Evolutionary conservation across 2,888 invertebrate genomes (phyloP).

Genomic region (Leucoma salicis): DNA sequence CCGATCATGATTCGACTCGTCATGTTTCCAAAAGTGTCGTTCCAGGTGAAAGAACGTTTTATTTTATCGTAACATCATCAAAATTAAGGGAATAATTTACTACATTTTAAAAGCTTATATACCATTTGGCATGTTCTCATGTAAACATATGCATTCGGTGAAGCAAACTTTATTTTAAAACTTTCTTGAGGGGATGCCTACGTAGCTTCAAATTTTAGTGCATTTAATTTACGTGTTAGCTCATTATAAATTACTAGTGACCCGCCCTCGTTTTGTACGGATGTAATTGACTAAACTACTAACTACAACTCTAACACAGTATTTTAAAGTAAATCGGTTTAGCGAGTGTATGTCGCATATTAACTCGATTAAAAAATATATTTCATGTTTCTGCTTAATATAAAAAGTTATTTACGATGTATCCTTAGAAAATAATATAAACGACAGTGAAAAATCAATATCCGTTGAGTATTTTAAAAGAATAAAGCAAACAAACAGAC

Average conservation of each 20-base stretch:
- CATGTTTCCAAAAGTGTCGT: slow-evolving; percentile 33
- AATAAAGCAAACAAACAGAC: no score
- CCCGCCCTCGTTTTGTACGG: no score
- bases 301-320: no score
- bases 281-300: no score
- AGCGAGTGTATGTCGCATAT: no score
- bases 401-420: no score
- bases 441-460: no score
- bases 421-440: no score
- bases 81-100: slow-evolving; percentile 64
- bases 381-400: no score
- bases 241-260: slow-evolving; percentile 1
- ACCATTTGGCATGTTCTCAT: slow-evolving; percentile 63
- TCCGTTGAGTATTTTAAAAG: no score
- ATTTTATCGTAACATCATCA: slow-evolving; percentile 56
- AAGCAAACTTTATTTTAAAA: slow-evolving; percentile 52
- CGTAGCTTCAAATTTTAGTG: background rate
- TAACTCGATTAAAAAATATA: no score
- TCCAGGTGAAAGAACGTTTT: slow-evolving; percentile 67
- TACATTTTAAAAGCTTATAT: slow-evolving; percentile 65
- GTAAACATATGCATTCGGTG: slow-evolving; percentile 50
- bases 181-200: slow-evolving; percentile 31
- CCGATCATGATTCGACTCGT: slow-evolving; percentile 3
- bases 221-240: background rate
- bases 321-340: no score